Base-by-base conservation (phyloP, 2,888 invertebrate genomes). In the Apotomis capreana region DNA sequence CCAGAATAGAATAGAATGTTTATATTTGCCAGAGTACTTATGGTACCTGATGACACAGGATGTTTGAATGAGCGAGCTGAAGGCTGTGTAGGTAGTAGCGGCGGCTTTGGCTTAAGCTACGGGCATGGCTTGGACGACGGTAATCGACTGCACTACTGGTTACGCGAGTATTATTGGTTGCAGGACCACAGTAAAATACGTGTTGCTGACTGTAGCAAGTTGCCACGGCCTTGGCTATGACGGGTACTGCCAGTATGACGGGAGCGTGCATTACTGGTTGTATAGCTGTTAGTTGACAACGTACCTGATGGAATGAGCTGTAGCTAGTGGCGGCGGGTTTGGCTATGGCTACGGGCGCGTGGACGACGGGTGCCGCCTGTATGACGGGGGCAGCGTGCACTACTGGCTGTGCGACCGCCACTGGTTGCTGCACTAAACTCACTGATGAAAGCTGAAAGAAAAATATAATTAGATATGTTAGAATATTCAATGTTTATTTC, bases 291-390 rank as follows among this genome's bases (percentile, higher is more conserved):
- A 84, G 84, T n/a, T 86, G 85, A 40, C 70, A 54, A 79, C 74
- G 69, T 78, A 90, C 90, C 84, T 86, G 84, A 65, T 84, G 95
- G 94, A 88, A 95, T 79, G 83, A 94, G 0, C 95, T 90, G 81
- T 95, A 95, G 86, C 95, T 95, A 46, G 94, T 94, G 70, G 95
- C 94, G 3, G 94, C 93, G 6, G 92, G 92, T 74, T 85, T 87
- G 80, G 93, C 84, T 75, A 88, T 78, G 77, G 91, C 83, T 51
- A 90, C 80, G 74, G 87, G 79, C 0, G 84, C 80, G 55, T 76
- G 78, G 36, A 78, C 75, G 3, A 79, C 70, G 76, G 85, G 78
- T 0, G 79, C 78, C 26, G 76, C 78, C 62, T 84, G 83, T 37
- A 81, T 76, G 4, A 63, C 76, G 0, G 81, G 83, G 65, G 88